Evolutionary conservation across 2,113 vertebrate species (phyloP), one percentile per base, ranked within the genome.

Genomic region (Clarias macrocephalus): DNA sequence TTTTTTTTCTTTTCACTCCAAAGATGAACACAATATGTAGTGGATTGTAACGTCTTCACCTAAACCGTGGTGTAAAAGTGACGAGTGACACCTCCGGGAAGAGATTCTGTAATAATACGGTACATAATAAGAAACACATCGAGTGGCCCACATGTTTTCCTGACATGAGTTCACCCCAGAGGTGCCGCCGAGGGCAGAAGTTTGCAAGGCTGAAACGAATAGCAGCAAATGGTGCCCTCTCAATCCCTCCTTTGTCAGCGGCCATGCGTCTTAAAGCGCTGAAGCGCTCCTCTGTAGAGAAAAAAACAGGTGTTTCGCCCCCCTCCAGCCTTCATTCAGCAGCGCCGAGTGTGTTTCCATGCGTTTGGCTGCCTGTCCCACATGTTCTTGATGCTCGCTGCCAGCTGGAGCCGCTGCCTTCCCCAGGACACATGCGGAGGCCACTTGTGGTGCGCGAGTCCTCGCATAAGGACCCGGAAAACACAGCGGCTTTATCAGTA

Each of bases 281-380:
- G 84, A 89, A 90, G 81, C 73, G 37, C 86, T 88, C 87, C 84
- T 89, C 90, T 90, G 90, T 90, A 81, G 86, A 86, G 81, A 70
- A 85, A 89, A 79, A 87, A 90, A 90, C 90, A 90, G 90, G 90
- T 90, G 90, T 84, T 84, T 85, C 30, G 5, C 88, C 85, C 85
- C 73, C 66, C 70, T 82, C 37, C 90, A 83, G 72, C 62, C 56
- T 62, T 77, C 73, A 30, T 59, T 82, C 79, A 62, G 68, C 80
- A 85, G 62, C 75, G 18, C 28, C 81, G 76, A 89, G 82, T 79
- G 75, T 42, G n/a, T 89, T 81, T 84, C 88, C 70, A 86, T 86
- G 85, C 83, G 56, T 80, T 88, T 42, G 79, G 59, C 86, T 63
- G 80, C 65, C 85, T 80, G 80, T 54, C 65, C 56, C 84, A 65